Evolutionary conservation across 1,140 invertebrate genomes (phyloP), one percentile per base, ranked within the genome.

Genomic region (Macrosteles quadrilineatus): DNA sequence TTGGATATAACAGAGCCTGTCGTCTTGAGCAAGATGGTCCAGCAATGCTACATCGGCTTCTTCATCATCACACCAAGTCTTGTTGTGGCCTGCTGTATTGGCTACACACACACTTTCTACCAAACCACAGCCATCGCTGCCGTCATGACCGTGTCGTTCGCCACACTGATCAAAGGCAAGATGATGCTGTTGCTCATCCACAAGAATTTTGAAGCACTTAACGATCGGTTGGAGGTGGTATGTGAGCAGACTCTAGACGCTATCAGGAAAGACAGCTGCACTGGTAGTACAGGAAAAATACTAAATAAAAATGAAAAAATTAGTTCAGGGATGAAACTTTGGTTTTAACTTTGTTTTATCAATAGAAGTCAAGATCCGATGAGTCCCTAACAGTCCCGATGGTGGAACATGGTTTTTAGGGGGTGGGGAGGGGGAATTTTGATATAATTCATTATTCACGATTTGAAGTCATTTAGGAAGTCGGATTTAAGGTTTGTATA

Each of bases 121-220:
- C 6, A 2, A 4, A 59, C 11, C 21, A 27, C 55, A 27, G 21
- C 55, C 6, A 11, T 29, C 11, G 23, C n/a, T 29, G 27, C 27
- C 55, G 6, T 29, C 23, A 27, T 9, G 25, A 23, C 55, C 23
- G 27, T 21, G 14, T 19, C 47, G 4, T 21, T 50, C n/a, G 47
- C 47, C 4, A 50, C 47, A 50, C 47, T 50, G 6, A 50, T 50
- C 47, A 50, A 50, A n/a, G 47, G 17, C 55, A 59, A 59, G 25
- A 25, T 59, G 27, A 59, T 59, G 55, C 55, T 59, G 6, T 25
- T 59, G 2, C 55, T 59, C 2, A 14, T 59, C 55, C 14, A 59
- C 21, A 59, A 30, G 14, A 59, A 59, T 14, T 59, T 59, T 29
- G 55, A 59, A 23, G 25, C 23, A 4, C 55, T 59, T 9, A 59